phyloP scores from a whole-genome alignment of 2,113 vertebrate species.

The Tetrao urogallus region DNA sequence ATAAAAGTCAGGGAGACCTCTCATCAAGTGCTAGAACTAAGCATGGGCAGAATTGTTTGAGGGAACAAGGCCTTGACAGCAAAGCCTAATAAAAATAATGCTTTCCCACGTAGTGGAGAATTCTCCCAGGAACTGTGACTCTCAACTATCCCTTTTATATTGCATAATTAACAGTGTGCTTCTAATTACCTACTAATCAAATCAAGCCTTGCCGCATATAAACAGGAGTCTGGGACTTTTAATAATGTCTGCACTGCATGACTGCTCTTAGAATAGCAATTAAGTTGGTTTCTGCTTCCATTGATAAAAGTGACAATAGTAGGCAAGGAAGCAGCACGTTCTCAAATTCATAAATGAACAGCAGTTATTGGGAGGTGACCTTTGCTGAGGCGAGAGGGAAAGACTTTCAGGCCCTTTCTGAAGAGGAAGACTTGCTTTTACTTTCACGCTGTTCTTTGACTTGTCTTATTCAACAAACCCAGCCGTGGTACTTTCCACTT shows the following conservation, averaged over 20 bases:
- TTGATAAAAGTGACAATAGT: constrained; percentile 8
- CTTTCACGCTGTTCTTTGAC: not conserved
- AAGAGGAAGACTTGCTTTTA: not conserved
- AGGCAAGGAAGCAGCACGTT: not conserved
- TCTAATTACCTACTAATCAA: constrained; percentile 68
- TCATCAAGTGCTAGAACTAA: not conserved
- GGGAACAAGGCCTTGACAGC: not conserved
- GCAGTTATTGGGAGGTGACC: constrained; percentile 2
- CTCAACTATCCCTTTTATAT: not conserved
- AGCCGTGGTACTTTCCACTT: not conserved
- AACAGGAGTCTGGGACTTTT: constrained; percentile 52
- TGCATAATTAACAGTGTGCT: constrained; percentile 13
- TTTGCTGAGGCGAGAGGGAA: not conserved
- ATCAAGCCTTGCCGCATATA: constrained; percentile 18
- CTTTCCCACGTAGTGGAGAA: not conserved
- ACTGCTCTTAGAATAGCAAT: constrained; percentile 34
- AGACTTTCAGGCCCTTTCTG: not conserved
- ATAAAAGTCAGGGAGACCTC: not conserved
- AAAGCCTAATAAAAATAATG: constrained; percentile 15
- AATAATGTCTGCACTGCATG: constrained; percentile 24
- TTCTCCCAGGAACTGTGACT: not conserved
- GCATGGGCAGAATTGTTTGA: not conserved
- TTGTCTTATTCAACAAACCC: not conserved
- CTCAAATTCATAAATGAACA: not conserved
- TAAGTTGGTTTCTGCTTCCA: constrained; percentile 39